Percentiles rank a stretch among this genome's conserved stretches.
These are phyloP conservation scores for Syrmaticus mikado DNA, from an alignment of 2,113 vertebrate species.

Conservation along the genomic window DNA sequence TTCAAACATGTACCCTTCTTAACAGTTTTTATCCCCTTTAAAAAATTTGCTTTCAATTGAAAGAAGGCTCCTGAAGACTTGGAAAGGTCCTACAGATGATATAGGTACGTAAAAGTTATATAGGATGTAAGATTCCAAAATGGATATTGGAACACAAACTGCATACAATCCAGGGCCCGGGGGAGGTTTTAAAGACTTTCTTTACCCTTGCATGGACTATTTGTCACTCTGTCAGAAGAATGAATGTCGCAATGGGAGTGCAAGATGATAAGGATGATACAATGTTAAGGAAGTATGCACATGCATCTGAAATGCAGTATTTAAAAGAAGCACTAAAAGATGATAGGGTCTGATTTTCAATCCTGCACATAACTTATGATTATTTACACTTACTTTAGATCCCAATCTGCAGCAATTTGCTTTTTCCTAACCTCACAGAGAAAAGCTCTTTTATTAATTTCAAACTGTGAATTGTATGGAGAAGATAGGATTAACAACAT, in stretches of 20 bases:
- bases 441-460: not conserved
- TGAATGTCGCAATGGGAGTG: not conserved
- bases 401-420: not conserved
- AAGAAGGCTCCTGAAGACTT: not conserved
- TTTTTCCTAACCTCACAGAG: not conserved
- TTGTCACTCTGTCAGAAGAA: not conserved
- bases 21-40: not conserved
- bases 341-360: not conserved
- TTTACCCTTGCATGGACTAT: not conserved
- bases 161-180: rapidly evolving
- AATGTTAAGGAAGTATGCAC: not conserved
- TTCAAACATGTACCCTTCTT: not conserved
- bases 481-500: not conserved
- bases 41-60: not conserved
- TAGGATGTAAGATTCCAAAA: not conserved
- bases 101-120: not conserved
- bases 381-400: not conserved
- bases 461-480: not conserved
- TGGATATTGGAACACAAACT: not conserved
- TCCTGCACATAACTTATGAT: not conserved
- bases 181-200: not conserved
- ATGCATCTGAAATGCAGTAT: rapidly evolving
- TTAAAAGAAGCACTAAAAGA: not conserved
- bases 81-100: not conserved
- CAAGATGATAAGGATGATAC: not conserved